Evolutionary conservation across 1,140 invertebrate species (phyloP).

Genomic region (Asbolus verrucosus): DNA sequence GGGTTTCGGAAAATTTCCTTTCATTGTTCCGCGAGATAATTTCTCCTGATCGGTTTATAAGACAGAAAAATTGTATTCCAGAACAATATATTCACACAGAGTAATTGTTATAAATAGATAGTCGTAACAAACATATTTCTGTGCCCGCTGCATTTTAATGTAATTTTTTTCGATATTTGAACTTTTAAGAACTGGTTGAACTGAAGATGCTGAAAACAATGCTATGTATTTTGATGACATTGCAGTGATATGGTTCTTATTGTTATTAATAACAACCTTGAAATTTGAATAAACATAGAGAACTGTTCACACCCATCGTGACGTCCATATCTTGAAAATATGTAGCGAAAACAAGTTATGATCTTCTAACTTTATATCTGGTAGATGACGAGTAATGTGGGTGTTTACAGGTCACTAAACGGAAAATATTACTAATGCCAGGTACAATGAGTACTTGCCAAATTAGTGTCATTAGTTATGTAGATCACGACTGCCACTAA

Average conservation of each 20-base stretch:
- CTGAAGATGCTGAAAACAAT: too few relatives aligned
- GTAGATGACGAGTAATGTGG: conserved; percentile 16
- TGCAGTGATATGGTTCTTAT: neutral
- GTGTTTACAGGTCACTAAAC: conserved; percentile 34
- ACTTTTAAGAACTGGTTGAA: too few relatives aligned
- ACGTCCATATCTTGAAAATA: neutral
- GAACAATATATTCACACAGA: too few relatives aligned
- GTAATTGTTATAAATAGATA: too few relatives aligned
- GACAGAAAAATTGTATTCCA: too few relatives aligned
- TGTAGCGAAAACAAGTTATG: neutral
- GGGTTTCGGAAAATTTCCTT: conserved; percentile 1
- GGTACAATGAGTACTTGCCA: conserved; percentile 21
- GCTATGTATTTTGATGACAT: conserved; percentile 11
- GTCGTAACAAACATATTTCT: too few relatives aligned
- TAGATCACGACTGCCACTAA: conserved; percentile 22
- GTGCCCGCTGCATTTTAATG: neutral
- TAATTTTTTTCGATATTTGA: too few relatives aligned
- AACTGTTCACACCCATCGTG: conserved; percentile 4
- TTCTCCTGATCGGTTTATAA: conserved; percentile 1
- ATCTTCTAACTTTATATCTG: neutral
- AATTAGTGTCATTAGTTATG: conserved; percentile 32
- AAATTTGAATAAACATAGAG: neutral
- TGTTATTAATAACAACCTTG: neutral
- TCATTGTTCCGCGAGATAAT: conserved; percentile 4
- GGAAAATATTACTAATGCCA: neutral